phyloP scores from a whole-genome alignment of 2,888 invertebrate genomes.

The Bibio marci region DNA sequence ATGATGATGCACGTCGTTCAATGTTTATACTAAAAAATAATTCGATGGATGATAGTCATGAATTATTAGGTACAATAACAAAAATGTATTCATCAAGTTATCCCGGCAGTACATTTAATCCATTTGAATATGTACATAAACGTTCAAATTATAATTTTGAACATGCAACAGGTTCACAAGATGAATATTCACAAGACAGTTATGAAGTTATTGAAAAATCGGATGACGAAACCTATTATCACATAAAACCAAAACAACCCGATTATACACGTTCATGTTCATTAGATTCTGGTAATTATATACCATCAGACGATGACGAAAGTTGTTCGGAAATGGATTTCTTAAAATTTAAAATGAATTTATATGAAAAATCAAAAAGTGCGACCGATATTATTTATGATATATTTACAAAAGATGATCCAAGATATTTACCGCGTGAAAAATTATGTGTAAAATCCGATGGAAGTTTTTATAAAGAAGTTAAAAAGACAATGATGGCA shows the following conservation, averaged over 20 bases:
- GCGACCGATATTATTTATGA: conserved; percentile 53
- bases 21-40: conserved; percentile 41
- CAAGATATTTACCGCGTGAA: conserved; percentile 53
- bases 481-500: conserved; percentile 41
- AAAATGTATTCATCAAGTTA: conserved; percentile 76
- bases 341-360: conserved; percentile 36
- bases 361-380: conserved; percentile 45
- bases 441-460: conserved; percentile 55
- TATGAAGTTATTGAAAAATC: conserved; percentile 71
- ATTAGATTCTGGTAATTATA: conserved; percentile 58
- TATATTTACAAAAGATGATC: conserved; percentile 57
- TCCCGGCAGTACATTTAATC: conserved; percentile 59
- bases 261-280: conserved; percentile 48
- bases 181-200: conserved; percentile 75
- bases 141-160: conserved; percentile 29
- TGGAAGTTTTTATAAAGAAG: conserved; percentile 53
- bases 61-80: conserved; percentile 34
- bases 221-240: conserved; percentile 31
- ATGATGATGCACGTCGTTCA: conserved; percentile 47
- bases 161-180: conserved; percentile 49
- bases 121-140: conserved; percentile 28
- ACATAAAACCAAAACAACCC: conserved; percentile 17
- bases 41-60: conserved; percentile 51
- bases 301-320: conserved; percentile 51
- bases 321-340: conserved; percentile 19